These are phyloP conservation scores for Chloroclysta siterata DNA, from an alignment of 2,888 invertebrate species.

Conservation along the genomic window DNA sequence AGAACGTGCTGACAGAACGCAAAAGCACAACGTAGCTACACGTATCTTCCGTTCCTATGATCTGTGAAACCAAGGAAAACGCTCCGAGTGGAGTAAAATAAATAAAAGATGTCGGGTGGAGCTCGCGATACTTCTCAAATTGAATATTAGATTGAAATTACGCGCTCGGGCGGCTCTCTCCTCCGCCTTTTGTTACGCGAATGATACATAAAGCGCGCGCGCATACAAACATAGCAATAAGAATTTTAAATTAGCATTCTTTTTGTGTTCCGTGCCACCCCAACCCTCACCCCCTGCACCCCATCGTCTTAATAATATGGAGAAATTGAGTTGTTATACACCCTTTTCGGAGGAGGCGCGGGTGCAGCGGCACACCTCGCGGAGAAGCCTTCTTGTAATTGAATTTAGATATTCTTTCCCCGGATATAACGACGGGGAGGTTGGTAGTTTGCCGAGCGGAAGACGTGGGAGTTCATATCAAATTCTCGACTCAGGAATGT, in stretches of 20 bases:
- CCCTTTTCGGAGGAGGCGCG: slow-evolving; percentile 80
- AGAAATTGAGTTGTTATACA: slow-evolving; percentile 85
- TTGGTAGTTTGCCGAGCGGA: slow-evolving; percentile 68
- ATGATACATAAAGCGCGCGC: slow-evolving; percentile 82
- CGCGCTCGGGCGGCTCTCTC: slow-evolving; percentile 78
- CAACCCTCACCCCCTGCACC: slow-evolving; percentile 61
- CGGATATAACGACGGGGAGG: slow-evolving; percentile 75
- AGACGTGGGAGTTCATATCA: slow-evolving; percentile 74
- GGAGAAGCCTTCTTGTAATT: slow-evolving; percentile 83
- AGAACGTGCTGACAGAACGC: slow-evolving; percentile 35
- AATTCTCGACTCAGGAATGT: slow-evolving; percentile 66
- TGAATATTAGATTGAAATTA: slow-evolving; percentile 85
- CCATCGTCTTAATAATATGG: slow-evolving; percentile 82
- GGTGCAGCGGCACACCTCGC: slow-evolving; percentile 79
- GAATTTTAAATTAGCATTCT: slow-evolving; percentile 85
- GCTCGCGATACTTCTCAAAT: slow-evolving; percentile 79
- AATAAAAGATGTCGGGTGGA: slow-evolving; percentile 75
- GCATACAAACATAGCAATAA: slow-evolving; percentile 82
- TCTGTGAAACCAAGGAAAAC: slow-evolving; percentile 65
- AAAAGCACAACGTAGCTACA: slow-evolving; percentile 37
- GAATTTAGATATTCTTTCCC: slow-evolving; percentile 83
- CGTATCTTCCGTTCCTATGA: slow-evolving; percentile 54
- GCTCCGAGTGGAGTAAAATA: slow-evolving; percentile 68
- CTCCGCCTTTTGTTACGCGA: slow-evolving; percentile 78
- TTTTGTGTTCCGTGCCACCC: slow-evolving; percentile 80